Conservation (phyloP, 2,888 invertebrate genomes). For the Abrostola tripartita region DNA sequence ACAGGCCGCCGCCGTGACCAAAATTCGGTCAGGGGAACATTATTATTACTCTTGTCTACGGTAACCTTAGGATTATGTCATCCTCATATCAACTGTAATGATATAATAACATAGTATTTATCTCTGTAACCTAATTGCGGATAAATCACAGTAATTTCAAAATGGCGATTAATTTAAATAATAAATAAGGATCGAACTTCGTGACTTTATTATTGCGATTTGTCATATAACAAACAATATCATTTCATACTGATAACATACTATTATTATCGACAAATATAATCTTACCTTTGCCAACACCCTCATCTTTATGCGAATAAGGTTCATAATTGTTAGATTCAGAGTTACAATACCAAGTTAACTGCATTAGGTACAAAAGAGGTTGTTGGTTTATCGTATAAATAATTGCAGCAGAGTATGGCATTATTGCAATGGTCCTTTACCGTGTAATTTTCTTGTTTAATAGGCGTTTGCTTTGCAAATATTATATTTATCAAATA, state of each 20-base stretch:
- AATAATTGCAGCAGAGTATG: constrained; percentile 43
- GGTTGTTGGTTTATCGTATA: constrained; percentile 44
- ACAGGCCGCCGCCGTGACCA: too few species aligned
- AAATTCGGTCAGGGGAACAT: too few species aligned
- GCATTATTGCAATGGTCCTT: constrained; percentile 36
- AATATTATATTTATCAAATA: constrained; percentile 20
- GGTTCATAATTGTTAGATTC: constrained; percentile 1
- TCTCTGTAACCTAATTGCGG: constrained; percentile 25
- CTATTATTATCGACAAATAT: constrained; percentile 30
- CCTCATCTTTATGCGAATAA: fast-evolving
- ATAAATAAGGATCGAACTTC: constrained; percentile 43
- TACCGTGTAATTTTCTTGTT: constrained; percentile 39
- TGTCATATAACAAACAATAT: constrained; percentile 50
- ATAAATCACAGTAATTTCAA: constrained; percentile 33
- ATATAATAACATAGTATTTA: constrained; percentile 15
- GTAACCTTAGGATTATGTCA: constrained; percentile 9
- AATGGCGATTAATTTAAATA: constrained; percentile 44
- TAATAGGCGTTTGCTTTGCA: constrained; percentile 14
- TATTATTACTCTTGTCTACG: too few species aligned
- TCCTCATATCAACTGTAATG: constrained; percentile 5
- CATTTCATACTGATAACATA: constrained; percentile 39
- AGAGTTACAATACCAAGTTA: neutral
- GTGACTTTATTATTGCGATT: constrained; percentile 48
- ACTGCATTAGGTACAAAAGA: constrained; percentile 24
- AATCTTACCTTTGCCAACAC: neutral